Conservation (phyloP, 2,113 vertebrate species). For the Indicator maculatus region DNA sequence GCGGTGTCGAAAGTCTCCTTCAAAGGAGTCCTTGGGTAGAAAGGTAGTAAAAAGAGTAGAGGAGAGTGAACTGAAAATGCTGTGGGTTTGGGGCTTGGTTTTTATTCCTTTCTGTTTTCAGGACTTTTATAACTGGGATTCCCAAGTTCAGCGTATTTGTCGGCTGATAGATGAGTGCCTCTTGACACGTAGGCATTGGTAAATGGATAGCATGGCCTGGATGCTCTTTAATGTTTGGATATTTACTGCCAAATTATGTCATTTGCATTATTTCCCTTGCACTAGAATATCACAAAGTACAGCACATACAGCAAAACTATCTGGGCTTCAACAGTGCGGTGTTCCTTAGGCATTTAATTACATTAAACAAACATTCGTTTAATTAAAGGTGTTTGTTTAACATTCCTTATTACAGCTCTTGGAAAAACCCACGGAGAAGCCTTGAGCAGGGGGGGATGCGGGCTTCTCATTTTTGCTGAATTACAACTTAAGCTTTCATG, state of each 20-base stretch:
- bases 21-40: neutral
- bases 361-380: slow-evolving; percentile 70
- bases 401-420: slow-evolving; percentile 54
- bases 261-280: neutral
- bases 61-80: neutral
- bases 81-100: neutral
- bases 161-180: neutral
- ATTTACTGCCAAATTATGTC: neutral
- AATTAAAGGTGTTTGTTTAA: slow-evolving; percentile 70
- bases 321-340: neutral
- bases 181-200: slow-evolving; percentile 46
- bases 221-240: slow-evolving; percentile 1
- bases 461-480: neutral
- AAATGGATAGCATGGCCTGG: neutral
- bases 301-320: neutral
- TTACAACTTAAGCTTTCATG: slow-evolving; percentile 31
- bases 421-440: slow-evolving; percentile 61
- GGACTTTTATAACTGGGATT: neutral
- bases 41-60: neutral
- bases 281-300: neutral
- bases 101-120: neutral
- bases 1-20: neutral
- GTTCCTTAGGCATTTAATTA: slow-evolving; percentile 60
- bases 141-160: neutral
- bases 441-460: neutral